A percentile compares a stretch with the other conserved stretches of the same genome.
Conservation (phyloP, 2,113 vertebrate genomes). For the Dolichotis patagonum region DNA sequence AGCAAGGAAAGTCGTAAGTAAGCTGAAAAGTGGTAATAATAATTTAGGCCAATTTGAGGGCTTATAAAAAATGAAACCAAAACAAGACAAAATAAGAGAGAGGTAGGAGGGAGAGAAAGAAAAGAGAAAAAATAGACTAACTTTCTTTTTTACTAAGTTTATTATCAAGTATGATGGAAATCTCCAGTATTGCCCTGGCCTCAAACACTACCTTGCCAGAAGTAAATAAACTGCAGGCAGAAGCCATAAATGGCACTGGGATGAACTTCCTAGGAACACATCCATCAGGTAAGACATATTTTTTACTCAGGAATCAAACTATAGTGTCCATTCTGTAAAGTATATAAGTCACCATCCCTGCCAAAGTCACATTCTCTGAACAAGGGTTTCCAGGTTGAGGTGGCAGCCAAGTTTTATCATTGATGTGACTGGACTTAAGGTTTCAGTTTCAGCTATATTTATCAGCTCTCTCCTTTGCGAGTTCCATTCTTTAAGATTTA, state of each 20-base stretch:
- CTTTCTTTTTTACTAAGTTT: not conserved
- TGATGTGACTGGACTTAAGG: not conserved
- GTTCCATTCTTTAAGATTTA: not conserved
- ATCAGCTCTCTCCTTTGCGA: not conserved
- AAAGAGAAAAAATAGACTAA: not conserved
- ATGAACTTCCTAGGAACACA: not conserved
- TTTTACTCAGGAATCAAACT: not conserved
- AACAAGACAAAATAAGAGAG: not conserved
- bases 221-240: not conserved
- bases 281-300: not conserved
- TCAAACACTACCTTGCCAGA: not conserved
- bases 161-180: not conserved
- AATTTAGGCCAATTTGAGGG: not conserved
- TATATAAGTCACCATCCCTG: too few relatives aligned
- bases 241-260: not conserved
- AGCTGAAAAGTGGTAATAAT: not conserved
- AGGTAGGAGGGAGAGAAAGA: too few relatives aligned
- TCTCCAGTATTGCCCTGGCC: not conserved
- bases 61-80: not conserved
- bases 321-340: not conserved
- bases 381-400: not conserved
- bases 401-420: not conserved
- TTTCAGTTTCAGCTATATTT: not conserved
- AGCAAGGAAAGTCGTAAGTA: not conserved
- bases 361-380: not conserved